Conservation (phyloP, 2,888 invertebrate species). For the Agrypnus murinus region DNA sequence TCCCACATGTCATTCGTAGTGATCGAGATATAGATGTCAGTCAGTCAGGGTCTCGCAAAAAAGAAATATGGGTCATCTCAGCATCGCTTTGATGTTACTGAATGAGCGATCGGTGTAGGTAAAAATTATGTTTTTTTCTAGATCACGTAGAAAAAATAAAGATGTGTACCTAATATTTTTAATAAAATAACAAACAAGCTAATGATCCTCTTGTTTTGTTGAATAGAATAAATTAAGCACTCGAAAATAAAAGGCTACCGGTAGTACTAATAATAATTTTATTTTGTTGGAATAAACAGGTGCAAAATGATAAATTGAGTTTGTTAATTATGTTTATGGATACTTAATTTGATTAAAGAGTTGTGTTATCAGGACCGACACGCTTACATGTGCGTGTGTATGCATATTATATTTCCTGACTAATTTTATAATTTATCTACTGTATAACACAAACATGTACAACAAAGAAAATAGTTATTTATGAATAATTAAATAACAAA, state of each 20-base stretch:
- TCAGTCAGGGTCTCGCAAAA: not conserved
- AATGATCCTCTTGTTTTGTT: too few species aligned
- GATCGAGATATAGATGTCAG: conserved; percentile 16
- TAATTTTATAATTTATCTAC: too few species aligned
- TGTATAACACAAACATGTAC: too few species aligned
- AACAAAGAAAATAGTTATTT: too few species aligned
- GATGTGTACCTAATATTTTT: too few species aligned
- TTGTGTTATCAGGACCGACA: not conserved
- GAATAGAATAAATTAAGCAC: too few species aligned
- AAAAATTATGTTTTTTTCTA: too few species aligned
- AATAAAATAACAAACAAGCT: too few species aligned
- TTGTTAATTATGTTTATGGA: conserved; percentile 15
- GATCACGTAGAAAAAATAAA: too few species aligned
- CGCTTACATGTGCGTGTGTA: not conserved
- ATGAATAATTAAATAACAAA: too few species aligned
- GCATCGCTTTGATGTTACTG: not conserved
- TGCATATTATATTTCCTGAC: too few species aligned
- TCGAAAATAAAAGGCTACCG: not conserved
- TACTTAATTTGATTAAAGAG: conserved; percentile 20
- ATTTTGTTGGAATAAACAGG: not conserved
- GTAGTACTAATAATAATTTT: not conserved
- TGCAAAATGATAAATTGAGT: conserved; percentile 6
- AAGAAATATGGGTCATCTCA: conserved; percentile 10
- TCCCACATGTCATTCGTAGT: conserved; percentile 16
- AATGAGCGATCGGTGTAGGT: too few species aligned